Base-by-base conservation (phyloP, 2,888 invertebrate species). In the Ennomos quercinarius region DNA sequence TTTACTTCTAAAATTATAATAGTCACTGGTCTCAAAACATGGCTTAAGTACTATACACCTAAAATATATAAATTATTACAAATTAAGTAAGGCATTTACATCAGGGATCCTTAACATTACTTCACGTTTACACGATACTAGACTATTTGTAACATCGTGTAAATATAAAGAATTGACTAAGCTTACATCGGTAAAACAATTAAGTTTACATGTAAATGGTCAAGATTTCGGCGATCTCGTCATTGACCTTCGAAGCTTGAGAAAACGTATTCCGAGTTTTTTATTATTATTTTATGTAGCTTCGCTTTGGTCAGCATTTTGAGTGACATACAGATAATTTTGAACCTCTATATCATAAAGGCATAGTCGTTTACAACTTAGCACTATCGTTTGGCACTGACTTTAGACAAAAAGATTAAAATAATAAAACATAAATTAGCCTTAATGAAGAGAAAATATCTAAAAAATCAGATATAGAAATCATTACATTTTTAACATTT, bases 1-100 rank as follows among this genome's bases (percentile, higher is more conserved):
- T 84, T 86, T 84, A 87, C 79, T 86, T 85, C 89, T 90, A 84
- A 91, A 89, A 91, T 89, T 87, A 91, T 84, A 91, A 91, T 90
- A 91, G 89, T 91, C 90, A 92, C 91, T 91, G 91, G 91, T 91
- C 91, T 91, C 87, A 87, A 91, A 89, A 91, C 91, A 91, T 92
- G 91, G 91, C 92, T 92, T 92, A 92, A 91, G 91, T 92, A 91
- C 92, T 91, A 91, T 91, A 91, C 91, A 92, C 89, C 91, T 92
- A 91, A 89, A 89, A 91, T 91, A 91, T 89, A 92, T 92, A 92
- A 92, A 92, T 92, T 92, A 92, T 91, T 92, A 91, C 89, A 91
- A 91, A 91, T 91, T 91, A 91, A 91, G 89, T 91, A 92, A 92
- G 92, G 92, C 92, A 92, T 92, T 91, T 91, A 91, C 91, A 89